Evolutionary conservation across 2,888 invertebrate species (phyloP), one percentile per base, ranked within the genome.

Genomic region (Apodemia mormo): DNA sequence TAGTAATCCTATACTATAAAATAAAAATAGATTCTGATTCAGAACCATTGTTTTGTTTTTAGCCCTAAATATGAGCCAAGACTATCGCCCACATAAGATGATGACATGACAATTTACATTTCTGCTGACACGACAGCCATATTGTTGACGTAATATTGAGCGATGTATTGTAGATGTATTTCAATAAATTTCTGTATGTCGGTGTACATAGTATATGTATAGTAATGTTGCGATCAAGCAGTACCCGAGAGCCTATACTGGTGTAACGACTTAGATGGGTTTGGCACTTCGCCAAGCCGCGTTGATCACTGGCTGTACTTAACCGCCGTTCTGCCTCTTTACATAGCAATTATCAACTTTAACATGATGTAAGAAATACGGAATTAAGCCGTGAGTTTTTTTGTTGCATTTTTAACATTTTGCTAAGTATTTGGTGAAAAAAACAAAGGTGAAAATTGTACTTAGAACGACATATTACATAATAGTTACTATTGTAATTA

Each of bases 271-370:
- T 76, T 73, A 76, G 74, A 72, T 77, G 80, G 76, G 78, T 71
- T 80, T 89, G 89, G 89, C 88, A 81, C 68, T 49, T 69, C 81
- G 89, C 89, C 89, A 89, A 80, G 71, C 72, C 76, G 76, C 75
- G 74, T 72, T 72, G 70, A 71, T 71, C 71, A 69, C 71, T 70
- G 69, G 69, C 71, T 72, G 73, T 66, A 69, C 66, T 66, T 68
- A 72, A 71, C 74, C 71, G 71, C 72, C 71, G 71, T 72, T 73
- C 75, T 71, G 72, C 71, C 65, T 72, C 68, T 72, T 73, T 65
- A 69, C 66, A 73, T 66, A 71, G 64, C 71, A 69, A 74, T 74
- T 74, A 74, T 69, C 45, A 69, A 65, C 29, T 65, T 65, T 64
- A 67, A 68, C 33, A 14, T 52, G 12, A 3, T 58, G 61, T 30